Conservation (phyloP, 1,140 invertebrate genomes). For the Plectus sambesii region DNA sequence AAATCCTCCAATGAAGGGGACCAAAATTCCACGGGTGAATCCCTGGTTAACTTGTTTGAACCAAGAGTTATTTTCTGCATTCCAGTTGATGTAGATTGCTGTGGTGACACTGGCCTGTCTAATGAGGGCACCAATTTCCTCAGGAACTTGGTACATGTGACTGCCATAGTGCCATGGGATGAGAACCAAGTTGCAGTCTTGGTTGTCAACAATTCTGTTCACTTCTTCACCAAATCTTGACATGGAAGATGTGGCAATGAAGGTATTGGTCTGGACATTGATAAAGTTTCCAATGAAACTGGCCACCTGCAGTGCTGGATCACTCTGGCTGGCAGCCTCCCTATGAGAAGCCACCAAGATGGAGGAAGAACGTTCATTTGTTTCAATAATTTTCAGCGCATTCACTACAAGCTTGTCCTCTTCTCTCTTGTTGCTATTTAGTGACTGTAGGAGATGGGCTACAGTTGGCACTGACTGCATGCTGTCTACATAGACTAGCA, state of each 20-base stretch:
- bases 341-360: conserved; percentile 9
- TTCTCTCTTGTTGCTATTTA: background rate
- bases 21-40: too few relatives aligned
- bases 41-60: too few relatives aligned
- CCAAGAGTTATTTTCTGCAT: too few relatives aligned
- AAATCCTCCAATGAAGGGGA: too few relatives aligned
- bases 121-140: too few relatives aligned
- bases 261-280: background rate
- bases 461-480: conserved; percentile 10
- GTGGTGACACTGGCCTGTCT: too few relatives aligned
- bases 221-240: conserved; percentile 4
- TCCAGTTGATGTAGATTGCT: too few relatives aligned
- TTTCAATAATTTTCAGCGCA: conserved; percentile 6
- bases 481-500: conserved; percentile 9
- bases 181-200: conserved; percentile 3
- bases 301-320: conserved; percentile 2
- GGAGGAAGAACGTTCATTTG: conserved; percentile 4
- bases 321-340: conserved; percentile 5
- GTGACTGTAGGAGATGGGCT: conserved; percentile 4
- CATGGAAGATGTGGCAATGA: conserved; percentile 3
- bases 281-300: conserved; percentile 9
- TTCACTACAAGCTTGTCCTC: background rate
- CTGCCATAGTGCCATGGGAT: conserved; percentile 13
- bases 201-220: conserved; percentile 1
- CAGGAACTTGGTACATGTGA: too few relatives aligned